phyloP scores from a whole-genome alignment of 2,797 vertebrate genomes.

The Erethizon dorsatum region DNA sequence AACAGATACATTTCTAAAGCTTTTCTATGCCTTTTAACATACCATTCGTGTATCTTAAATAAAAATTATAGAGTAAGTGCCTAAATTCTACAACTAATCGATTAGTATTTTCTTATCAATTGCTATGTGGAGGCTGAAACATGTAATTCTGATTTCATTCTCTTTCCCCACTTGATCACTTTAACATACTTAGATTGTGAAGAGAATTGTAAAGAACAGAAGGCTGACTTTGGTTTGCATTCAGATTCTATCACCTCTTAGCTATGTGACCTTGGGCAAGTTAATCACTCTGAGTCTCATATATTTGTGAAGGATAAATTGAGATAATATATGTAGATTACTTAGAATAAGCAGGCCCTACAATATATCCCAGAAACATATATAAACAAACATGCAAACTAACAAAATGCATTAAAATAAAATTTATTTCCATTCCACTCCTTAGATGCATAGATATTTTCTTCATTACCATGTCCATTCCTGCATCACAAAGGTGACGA shows the following conservation, averaged over 20 bases:
- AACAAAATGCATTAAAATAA: slow-evolving; percentile 11
- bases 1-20: slow-evolving; percentile 51
- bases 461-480: neutral
- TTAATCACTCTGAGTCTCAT: neutral
- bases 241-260: neutral
- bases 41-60: slow-evolving; percentile 48
- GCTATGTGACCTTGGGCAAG: neutral
- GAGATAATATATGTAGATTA: neutral
- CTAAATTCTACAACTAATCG: slow-evolving; percentile 39
- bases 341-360: slow-evolving; percentile 19
- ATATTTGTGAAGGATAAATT: slow-evolving; percentile 53
- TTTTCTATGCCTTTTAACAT: slow-evolving; percentile 15
- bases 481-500: neutral
- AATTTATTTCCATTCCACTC: neutral
- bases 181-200: slow-evolving; percentile 53
- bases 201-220: neutral
- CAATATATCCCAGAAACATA: neutral
- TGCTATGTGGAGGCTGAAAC: slow-evolving; percentile 4
- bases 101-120: slow-evolving; percentile 61
- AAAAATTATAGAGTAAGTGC: slow-evolving; percentile 59
- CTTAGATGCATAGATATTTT: neutral
- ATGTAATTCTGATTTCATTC: slow-evolving; percentile 2
- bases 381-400: slow-evolving; percentile 11
- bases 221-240: neutral
- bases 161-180: neutral